These are phyloP conservation scores for Diarsia rubi DNA, from an alignment of 2,888 invertebrate genomes.

Conservation along the genomic window DNA sequence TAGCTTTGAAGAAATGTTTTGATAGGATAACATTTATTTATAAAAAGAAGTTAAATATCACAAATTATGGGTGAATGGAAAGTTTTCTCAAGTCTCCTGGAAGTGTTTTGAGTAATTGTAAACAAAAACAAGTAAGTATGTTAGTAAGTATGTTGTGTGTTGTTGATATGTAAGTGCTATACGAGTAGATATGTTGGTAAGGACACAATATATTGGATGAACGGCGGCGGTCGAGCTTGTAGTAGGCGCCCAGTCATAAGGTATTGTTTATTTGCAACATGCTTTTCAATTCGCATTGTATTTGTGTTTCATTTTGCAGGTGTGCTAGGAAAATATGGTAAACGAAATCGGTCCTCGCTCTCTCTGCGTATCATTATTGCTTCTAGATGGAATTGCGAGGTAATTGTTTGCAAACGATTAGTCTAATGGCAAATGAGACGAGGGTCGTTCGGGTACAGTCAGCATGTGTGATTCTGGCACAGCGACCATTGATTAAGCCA, in stretches of 20 bases:
- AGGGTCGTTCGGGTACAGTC: slow-evolving; percentile 58
- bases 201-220: slow-evolving; percentile 30
- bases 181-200: neutral
- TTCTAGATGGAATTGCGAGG: slow-evolving; percentile 22
- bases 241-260: slow-evolving; percentile 36
- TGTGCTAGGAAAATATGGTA: slow-evolving; percentile 67
- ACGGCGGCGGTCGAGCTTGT: slow-evolving; percentile 34
- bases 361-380: slow-evolving; percentile 19
- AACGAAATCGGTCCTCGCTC: slow-evolving; percentile 51
- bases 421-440: slow-evolving; percentile 71
- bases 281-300: slow-evolving; percentile 63
- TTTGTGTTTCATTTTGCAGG: slow-evolving; percentile 69
- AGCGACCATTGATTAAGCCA: slow-evolving; percentile 68
- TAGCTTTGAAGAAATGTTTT: slow-evolving; percentile 23
- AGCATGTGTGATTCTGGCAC: slow-evolving; percentile 63
- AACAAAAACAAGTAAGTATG: slow-evolving; percentile 3
- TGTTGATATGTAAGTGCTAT: neutral
- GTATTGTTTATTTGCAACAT: slow-evolving; percentile 67
- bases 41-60: slow-evolving; percentile 8
- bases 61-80: slow-evolving; percentile 2
- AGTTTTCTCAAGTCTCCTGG: neutral
- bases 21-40: slow-evolving; percentile 10
- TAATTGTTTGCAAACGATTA: slow-evolving; percentile 64
- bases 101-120: neutral
- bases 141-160: no score